Percentiles rank a stretch among this genome's conserved stretches.
Evolutionary conservation across 2,113 vertebrate genomes (phyloP).

Genomic region (Myiozetetes cayanensis): DNA sequence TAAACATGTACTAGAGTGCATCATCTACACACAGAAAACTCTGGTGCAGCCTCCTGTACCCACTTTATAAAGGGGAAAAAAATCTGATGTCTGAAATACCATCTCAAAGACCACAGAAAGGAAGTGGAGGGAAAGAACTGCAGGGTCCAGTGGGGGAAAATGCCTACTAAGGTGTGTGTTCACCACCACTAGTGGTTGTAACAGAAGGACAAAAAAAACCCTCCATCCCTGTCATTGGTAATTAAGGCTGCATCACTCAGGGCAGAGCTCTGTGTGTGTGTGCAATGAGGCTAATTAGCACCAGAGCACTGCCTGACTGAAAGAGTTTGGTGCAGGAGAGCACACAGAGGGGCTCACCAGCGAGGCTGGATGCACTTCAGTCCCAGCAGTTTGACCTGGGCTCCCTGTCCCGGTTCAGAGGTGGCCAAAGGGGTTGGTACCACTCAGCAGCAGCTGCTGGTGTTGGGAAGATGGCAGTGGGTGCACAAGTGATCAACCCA

Average conservation of each 20-base stretch:
- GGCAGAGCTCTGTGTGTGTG: background rate
- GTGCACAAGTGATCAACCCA: rapidly evolving
- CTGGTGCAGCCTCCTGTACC: background rate
- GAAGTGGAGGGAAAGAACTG: rapidly evolving
- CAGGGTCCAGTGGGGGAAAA: background rate
- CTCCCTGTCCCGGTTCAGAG: background rate
- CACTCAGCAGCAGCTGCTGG: background rate
- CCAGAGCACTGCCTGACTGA: background rate
- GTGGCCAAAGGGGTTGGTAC: background rate
- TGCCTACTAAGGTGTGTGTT: background rate
- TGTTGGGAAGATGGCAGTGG: background rate
- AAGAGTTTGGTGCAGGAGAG: background rate
- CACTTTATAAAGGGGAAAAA: background rate
- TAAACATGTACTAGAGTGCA: background rate
- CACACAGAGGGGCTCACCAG: background rate
- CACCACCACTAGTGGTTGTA: background rate
- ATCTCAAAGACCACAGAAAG: background rate
- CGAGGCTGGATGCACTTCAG: background rate
- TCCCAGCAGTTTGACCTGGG: background rate
- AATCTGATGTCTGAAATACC: background rate
- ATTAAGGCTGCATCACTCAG: conserved; percentile 40
- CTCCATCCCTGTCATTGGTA: background rate
- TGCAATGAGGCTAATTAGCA: conserved; percentile 50
- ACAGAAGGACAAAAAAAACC: background rate
- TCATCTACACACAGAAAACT: background rate